A percentile compares a stretch with the other conserved stretches of the same genome.
These are phyloP conservation scores for Guaruba guarouba DNA, from an alignment of 2,113 vertebrate genomes.

Conservation along the genomic window DNA sequence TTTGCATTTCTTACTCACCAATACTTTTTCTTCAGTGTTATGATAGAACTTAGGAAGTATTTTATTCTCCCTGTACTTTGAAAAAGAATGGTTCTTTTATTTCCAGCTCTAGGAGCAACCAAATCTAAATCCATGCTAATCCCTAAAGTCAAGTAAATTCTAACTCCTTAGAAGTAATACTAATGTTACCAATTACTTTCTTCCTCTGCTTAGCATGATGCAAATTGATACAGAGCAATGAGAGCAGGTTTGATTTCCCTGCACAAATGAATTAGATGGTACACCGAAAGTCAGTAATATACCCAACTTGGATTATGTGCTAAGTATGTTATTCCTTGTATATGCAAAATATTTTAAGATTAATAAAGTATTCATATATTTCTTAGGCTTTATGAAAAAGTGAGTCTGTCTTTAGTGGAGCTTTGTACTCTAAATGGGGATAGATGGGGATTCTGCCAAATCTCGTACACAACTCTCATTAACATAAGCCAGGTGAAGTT, in stretches of 20 bases:
- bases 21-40: background rate
- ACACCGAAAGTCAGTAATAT: conserved; percentile 31
- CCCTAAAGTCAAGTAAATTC: conserved; percentile 12
- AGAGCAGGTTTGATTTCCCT: background rate
- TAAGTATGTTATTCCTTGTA: conserved; percentile 4
- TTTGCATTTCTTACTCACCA: background rate
- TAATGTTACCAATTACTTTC: background rate
- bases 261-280: background rate
- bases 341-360: background rate
- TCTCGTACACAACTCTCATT: background rate
- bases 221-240: conserved; percentile 14
- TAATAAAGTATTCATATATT: background rate
- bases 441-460: background rate
- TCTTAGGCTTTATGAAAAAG: background rate
- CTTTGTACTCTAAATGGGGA: background rate
- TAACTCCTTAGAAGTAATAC: conserved; percentile 15
- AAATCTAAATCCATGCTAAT: conserved; percentile 18
- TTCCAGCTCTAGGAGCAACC: background rate
- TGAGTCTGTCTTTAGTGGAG: background rate
- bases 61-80: background rate
- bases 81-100: background rate
- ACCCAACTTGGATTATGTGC: conserved; percentile 5
- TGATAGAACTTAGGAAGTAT: background rate
- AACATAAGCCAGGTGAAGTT: background rate
- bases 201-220: background rate